These are phyloP conservation scores for Ormyrus rosae DNA, from an alignment of 2,888 invertebrate species.

Conservation along the genomic window DNA sequence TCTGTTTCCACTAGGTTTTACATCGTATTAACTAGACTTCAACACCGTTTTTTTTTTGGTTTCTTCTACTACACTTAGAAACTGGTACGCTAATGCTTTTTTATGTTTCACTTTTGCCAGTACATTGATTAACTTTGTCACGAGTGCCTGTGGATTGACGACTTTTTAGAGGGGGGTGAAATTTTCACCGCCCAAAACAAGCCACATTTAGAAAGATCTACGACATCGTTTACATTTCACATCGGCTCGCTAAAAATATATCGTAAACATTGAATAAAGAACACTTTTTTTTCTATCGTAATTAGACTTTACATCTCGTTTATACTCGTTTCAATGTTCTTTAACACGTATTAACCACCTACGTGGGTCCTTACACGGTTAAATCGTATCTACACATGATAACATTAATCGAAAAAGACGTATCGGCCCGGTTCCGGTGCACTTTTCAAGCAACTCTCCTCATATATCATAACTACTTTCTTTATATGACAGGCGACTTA, in stretches of 20 bases:
- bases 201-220: slow-evolving; percentile 19
- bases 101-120: slow-evolving; percentile 35
- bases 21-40: slow-evolving; percentile 18
- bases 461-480: slow-evolving; percentile 8
- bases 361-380: not conserved
- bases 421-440: not conserved
- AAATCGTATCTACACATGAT: slow-evolving; percentile 29
- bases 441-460: not conserved
- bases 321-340: not conserved
- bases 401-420: slow-evolving; percentile 34
- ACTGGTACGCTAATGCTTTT: slow-evolving; percentile 31
- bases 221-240: slow-evolving; percentile 10
- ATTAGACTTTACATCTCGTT: slow-evolving; percentile 40
- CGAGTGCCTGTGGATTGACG: not conserved
- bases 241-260: slow-evolving; percentile 40
- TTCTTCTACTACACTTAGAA: slow-evolving; percentile 30
- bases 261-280: slow-evolving; percentile 45
- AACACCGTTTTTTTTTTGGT: slow-evolving; percentile 10
- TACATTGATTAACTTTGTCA: slow-evolving; percentile 15
- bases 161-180: not conserved
- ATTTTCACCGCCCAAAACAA: slow-evolving; percentile 2
- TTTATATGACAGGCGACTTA: not conserved
- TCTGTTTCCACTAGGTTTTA: slow-evolving; percentile 15
- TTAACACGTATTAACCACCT: slow-evolving; percentile 4
- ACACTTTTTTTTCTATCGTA: slow-evolving; percentile 42